Evolutionary conservation across 2,113 vertebrate genomes (phyloP).

Genomic region (Tonatia bakeri): DNA sequence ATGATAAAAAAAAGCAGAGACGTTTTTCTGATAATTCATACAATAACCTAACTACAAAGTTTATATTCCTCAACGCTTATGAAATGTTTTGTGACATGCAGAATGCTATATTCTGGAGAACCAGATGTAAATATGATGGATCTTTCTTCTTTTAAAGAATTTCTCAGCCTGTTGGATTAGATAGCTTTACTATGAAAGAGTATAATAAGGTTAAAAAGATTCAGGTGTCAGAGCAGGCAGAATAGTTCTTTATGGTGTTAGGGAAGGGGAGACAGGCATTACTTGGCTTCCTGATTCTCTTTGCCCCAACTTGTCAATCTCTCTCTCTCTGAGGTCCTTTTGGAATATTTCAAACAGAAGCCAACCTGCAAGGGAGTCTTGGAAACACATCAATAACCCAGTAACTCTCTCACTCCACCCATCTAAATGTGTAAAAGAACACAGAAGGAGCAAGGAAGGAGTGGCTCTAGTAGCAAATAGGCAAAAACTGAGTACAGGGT

Average conservation of each 20-base stretch:
- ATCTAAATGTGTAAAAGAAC: neutral
- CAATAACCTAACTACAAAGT: neutral
- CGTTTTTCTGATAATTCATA: neutral
- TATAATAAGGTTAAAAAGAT: neutral
- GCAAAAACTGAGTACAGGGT: neutral
- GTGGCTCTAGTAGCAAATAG: neutral
- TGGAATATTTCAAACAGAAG: neutral
- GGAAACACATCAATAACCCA: fast-evolving
- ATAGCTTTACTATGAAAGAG: neutral
- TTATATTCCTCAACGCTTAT: neutral
- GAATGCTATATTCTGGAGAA: neutral
- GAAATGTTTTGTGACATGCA: neutral
- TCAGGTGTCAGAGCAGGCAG: neutral
- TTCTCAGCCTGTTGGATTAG: neutral
- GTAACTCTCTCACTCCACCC: too few relatives aligned
- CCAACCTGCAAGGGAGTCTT: neutral
- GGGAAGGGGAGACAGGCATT: neutral
- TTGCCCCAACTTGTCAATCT: neutral
- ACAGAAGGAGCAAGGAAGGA: neutral
- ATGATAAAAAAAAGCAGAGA: neutral
- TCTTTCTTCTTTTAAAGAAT: neutral
- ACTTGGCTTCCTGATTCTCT: neutral
- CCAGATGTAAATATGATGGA: neutral
- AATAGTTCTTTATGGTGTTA: neutral
- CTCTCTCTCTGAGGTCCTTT: neutral